phyloP scores from a whole-genome alignment of 2,888 invertebrate genomes.

The Ichneumon xanthorius region DNA sequence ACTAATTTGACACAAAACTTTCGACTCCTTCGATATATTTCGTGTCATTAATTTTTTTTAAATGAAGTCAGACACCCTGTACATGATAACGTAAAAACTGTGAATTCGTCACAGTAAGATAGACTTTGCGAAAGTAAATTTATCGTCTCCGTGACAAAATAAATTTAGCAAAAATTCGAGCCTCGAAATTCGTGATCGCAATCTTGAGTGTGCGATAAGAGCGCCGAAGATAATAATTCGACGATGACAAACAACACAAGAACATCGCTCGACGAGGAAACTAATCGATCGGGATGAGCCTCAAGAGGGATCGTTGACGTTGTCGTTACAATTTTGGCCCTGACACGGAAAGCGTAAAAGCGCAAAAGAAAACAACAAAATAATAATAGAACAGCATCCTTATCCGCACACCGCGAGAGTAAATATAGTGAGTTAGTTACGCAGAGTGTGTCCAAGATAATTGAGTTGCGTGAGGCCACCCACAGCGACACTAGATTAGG shows the following conservation, averaged over 20 bases:
- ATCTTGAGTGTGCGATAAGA: constrained; percentile 23
- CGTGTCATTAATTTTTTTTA: background rate
- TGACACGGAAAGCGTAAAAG: background rate
- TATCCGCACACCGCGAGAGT: background rate
- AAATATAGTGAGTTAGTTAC: constrained; percentile 33
- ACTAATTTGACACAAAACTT: background rate
- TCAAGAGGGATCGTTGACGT: constrained; percentile 5
- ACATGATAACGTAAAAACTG: background rate
- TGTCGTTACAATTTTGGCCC: constrained; percentile 17
- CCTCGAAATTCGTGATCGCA: constrained; percentile 3
- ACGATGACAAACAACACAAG: background rate
- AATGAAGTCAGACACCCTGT: background rate
- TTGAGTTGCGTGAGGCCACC: constrained; percentile 55
- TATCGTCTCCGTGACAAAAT: background rate
- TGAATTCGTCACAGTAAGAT: background rate
- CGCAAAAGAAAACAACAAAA: background rate
- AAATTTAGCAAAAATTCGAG: background rate
- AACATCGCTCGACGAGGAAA: constrained; percentile 11
- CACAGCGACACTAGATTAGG: constrained; percentile 51
- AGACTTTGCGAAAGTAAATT: background rate
- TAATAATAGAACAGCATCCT: constrained; percentile 3
- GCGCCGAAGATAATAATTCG: constrained; percentile 21
- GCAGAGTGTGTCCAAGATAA: constrained; percentile 39
- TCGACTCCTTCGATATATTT: background rate
- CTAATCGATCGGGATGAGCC: background rate